Base-by-base conservation (phyloP, 1,140 invertebrate genomes). In the Aplysia californica region DNA sequence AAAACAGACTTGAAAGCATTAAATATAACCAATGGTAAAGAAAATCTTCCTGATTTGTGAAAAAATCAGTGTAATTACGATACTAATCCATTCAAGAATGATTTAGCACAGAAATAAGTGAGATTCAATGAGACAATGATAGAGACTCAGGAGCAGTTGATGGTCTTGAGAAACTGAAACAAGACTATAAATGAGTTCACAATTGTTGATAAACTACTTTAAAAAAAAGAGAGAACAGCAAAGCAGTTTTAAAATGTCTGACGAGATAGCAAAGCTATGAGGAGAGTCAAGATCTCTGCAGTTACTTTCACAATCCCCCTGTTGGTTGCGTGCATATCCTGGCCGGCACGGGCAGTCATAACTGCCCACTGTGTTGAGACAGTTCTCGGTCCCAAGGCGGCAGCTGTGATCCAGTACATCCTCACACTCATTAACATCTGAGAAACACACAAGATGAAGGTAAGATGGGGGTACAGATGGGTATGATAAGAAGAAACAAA, bases 401-500 rank as follows among this genome's bases (percentile, higher is more conserved):
- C 70, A 72, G 33, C 23, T 61, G 58, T 72, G 31, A 2, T 1
- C 29, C 3, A 36, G 38, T 21, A 59, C 50, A 59, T 26, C 56
- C n/a, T 18, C 5, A 26, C 70, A 72, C 61, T 72, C 70, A 41
- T 72, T 26, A 39, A 61, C 56, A 29, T 72, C 70, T 72, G 56
- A 23, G 41, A 61, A 61, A 39, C 33, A 50, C n/a, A 15, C n/a
- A 50, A 15, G 10, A 10, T 15, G 10, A 15, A 15, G n/a, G n/a
- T 15, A 15, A 50, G 10, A 50, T 50, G 44, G n/a, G 10, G 10
- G n/a, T 50, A 15, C n/a, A 15, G n/a, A 50, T 15, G 10, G 10
- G 10, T 50, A 50, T 50, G 10, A 50, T 10, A 50, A 50, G n/a
- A 50, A 50, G n/a, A 50, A 50, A 50, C n/a, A 15, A 50, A 50